Evolutionary conservation across 2,888 invertebrate species (phyloP), one percentile per base, ranked within the genome.

Genomic region (Ceraclea dissimilis): DNA sequence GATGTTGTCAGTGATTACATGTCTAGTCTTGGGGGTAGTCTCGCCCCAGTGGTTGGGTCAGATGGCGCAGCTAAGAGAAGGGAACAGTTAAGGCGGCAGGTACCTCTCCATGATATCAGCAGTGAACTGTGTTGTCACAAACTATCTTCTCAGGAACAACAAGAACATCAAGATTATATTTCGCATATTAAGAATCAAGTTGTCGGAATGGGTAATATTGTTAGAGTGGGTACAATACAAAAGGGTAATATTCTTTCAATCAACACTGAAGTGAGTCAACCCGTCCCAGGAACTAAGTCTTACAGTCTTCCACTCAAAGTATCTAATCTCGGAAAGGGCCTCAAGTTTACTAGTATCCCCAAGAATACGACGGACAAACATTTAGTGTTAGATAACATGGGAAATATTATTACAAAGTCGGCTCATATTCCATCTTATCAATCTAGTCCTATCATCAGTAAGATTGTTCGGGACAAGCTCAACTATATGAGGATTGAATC

Each of bases 51-150:
- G 43, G 84, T 84, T 51, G 92, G 92, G 0, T 87, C 90, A 44
- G 81, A 80, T 60, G 93, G 91, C 26, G 92, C 92, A 1, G 80
- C 82, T 51, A 80, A 84, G 63, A 79, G 93, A 17, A 87, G 88
- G 63, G 87, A 89, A 56, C 85, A 90, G 65, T 76, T 93, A 4
- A 87, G 91, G 65, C 88, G 88, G 60, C 93, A 93, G 73, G 79
- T 93, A 56, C 92, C 92, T 11, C 80, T 88, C 1, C 91, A 92
- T 67, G 92, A 92, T 68, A 82, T 91, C 49, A 88, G 90, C 68
- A 75, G 81, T 19, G 72, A 73, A 44, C 67, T 75, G n/a, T 60
- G 60, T 44, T 82, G 82, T 63, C 79, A 81, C 63, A 73, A 76
- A 52, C 70, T 82, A 5, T 76, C 77, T 2, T 70, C 69, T n/a